Evolutionary conservation across 2,797 vertebrate genomes (phyloP).

Genomic region (Coregonus suidteri): DNA sequence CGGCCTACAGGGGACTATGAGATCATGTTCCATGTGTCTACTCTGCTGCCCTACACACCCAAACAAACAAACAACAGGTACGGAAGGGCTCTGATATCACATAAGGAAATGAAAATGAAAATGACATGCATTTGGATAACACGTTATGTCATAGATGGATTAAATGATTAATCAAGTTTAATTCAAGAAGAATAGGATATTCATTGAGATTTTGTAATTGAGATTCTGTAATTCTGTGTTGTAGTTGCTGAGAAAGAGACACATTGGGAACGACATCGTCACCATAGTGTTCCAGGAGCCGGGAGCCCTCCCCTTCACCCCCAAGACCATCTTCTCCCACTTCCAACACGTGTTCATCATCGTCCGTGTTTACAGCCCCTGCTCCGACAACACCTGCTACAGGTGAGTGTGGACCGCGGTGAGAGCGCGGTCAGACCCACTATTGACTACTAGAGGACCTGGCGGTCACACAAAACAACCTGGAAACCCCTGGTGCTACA

Average conservation of each 20-base stretch:
- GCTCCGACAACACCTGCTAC: slow-evolving; percentile 92
- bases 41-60: slow-evolving; percentile 93
- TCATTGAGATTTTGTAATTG: background rate
- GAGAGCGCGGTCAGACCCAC: background rate
- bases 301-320: slow-evolving; percentile 92
- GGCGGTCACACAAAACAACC: background rate
- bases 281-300: slow-evolving; percentile 99
- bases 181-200: background rate
- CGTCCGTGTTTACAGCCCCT: slow-evolving; percentile 88
- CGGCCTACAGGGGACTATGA: slow-evolving; percentile 95
- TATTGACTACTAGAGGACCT: background rate
- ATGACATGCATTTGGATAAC: too few relatives aligned
- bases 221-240: background rate
- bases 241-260: slow-evolving; percentile 91
- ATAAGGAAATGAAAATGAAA: slow-evolving; percentile 23
- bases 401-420: slow-evolving; percentile 75
- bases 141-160: background rate
- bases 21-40: slow-evolving; percentile 98
- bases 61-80: slow-evolving; percentile 99
- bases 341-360: slow-evolving; percentile 97
- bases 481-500: slow-evolving; percentile 37
- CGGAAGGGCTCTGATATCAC: slow-evolving; percentile 21
- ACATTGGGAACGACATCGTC: slow-evolving; percentile 98
- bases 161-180: background rate
- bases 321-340: slow-evolving; percentile 93